Evolutionary conservation across 2,113 vertebrate species (phyloP).

Genomic region (Strix uralensis): DNA sequence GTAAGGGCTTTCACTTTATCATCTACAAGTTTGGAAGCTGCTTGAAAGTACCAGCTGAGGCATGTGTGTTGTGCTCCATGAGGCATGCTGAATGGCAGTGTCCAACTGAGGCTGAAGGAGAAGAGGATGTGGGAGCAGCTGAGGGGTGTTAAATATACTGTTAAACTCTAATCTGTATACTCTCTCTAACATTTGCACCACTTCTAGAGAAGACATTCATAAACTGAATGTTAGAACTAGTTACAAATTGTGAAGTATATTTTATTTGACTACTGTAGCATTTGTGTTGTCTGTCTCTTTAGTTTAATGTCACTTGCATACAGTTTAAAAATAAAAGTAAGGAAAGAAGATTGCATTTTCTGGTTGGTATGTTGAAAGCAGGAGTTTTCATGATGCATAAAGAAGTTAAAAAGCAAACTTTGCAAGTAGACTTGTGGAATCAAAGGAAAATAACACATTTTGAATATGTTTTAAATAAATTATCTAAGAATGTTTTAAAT

Average conservation of each 20-base stretch:
- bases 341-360: not conserved
- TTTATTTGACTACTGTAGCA: not conserved
- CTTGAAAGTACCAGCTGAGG: not conserved
- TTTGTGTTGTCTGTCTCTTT: not conserved
- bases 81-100: not conserved
- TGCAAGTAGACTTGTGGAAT: not conserved
- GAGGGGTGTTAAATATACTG: not conserved
- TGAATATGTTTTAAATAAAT: not conserved
- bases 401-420: not conserved
- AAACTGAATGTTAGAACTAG: not conserved
- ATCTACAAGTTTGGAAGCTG: not conserved
- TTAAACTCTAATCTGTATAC: not conserved
- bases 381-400: not conserved
- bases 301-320: not conserved
- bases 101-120: not conserved
- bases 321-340: not conserved
- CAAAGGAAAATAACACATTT: not conserved
- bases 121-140: not conserved
- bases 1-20: not conserved
- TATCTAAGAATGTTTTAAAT: not conserved
- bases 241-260: not conserved
- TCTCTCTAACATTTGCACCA: not conserved
- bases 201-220: not conserved
- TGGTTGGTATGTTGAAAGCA: not conserved
- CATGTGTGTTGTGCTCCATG: not conserved